Percentiles rank a stretch among this genome's conserved stretches.
These are phyloP conservation scores for Pammene aurita DNA, from an alignment of 2,888 invertebrate species.

Conservation along the genomic window DNA sequence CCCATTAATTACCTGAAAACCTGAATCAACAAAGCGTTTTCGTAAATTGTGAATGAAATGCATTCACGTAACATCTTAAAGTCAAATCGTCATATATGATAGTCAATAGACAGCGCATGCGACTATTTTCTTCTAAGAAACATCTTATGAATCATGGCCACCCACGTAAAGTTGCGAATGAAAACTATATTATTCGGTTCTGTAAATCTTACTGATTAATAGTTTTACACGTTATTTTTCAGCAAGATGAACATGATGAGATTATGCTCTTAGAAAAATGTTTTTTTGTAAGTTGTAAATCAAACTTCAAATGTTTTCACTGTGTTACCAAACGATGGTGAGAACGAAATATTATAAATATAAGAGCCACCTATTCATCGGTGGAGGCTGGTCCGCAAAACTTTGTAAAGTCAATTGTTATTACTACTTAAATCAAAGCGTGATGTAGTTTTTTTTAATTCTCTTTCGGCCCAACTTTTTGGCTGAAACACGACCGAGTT, in stretches of 20 bases:
- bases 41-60: slow-evolving; percentile 24
- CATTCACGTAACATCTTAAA: background rate
- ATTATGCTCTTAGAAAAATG: background rate
- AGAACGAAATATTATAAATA: too few relatives aligned
- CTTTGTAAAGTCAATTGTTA: too few relatives aligned
- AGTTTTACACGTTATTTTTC: background rate
- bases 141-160: slow-evolving; percentile 11
- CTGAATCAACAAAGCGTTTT: slow-evolving; percentile 6
- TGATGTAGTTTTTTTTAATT: too few relatives aligned
- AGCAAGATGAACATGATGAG: background rate
- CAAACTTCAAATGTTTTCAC: background rate
- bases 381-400: too few relatives aligned
- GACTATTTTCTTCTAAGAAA: background rate
- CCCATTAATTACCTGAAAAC: slow-evolving; percentile 11
- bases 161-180: background rate
- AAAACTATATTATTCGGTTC: background rate
- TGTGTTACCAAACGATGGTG: background rate
- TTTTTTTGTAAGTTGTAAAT: background rate
- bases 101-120: background rate
- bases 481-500: too few relatives aligned
- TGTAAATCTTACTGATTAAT: slow-evolving; percentile 5
- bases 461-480: too few relatives aligned
- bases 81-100: background rate
- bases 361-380: too few relatives aligned
- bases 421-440: too few relatives aligned